Conservation (phyloP, 1,140 invertebrate genomes). For the Diploscapter pachys region DNA sequence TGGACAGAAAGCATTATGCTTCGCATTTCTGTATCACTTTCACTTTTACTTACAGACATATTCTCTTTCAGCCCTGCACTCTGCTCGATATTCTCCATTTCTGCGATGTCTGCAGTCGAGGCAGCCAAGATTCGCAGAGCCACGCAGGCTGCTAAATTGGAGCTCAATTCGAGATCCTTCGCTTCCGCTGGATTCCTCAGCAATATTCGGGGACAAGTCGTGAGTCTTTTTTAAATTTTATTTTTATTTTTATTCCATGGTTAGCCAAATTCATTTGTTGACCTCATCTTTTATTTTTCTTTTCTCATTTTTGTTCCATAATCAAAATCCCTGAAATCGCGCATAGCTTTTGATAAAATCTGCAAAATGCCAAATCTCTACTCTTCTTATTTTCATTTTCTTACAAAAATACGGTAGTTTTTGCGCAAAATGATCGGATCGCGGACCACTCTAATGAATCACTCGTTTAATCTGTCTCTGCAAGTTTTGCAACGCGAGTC, state of each 20-base stretch:
- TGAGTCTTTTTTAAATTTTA: slow-evolving; percentile 2
- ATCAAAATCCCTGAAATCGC: too few species aligned
- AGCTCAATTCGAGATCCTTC: slow-evolving; percentile 4
- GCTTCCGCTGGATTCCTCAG: slow-evolving; percentile 4
- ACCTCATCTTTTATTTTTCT: slow-evolving; percentile 8
- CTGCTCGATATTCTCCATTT: not conserved
- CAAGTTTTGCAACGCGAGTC: not conserved
- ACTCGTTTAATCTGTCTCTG: too few species aligned
- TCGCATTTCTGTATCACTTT: too few species aligned
- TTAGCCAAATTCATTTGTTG: not conserved
- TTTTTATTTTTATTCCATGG: not conserved
- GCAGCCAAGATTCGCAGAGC: not conserved
- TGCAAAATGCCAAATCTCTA: too few species aligned
- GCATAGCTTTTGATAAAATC: too few species aligned
- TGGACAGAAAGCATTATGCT: too few species aligned
- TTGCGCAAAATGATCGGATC: too few species aligned
- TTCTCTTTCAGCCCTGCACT: slow-evolving; percentile 28
- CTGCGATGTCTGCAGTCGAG: slow-evolving; percentile 3
- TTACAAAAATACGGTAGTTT: too few species aligned
- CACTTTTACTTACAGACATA: not conserved
- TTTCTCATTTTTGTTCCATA: not conserved
- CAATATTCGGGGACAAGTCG: slow-evolving; percentile 10
- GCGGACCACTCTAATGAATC: too few species aligned
- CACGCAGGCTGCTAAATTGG: slow-evolving; percentile 11
- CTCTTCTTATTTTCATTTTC: too few species aligned